A percentile compares a stretch with the other conserved stretches of the same genome.
phyloP scores from a whole-genome alignment of 2,888 invertebrate genomes.

The Idaea straminata region DNA sequence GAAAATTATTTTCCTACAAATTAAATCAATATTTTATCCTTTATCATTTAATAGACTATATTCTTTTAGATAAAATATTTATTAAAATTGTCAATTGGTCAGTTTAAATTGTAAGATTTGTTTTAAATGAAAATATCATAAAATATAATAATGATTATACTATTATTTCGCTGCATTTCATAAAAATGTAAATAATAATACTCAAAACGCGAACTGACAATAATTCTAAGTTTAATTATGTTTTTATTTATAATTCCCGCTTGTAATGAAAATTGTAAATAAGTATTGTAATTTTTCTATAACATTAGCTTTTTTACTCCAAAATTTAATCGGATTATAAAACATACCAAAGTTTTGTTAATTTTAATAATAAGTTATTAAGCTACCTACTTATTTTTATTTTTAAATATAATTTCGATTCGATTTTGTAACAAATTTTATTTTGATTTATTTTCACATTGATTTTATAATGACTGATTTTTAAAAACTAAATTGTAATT shows the following conservation, averaged over 20 bases:
- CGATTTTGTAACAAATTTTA: conserved; percentile 56
- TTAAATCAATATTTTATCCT: not conserved
- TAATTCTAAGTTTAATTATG: conserved; percentile 69
- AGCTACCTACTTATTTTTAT: conserved; percentile 62
- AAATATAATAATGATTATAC: conserved; percentile 16
- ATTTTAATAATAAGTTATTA: conserved; percentile 73
- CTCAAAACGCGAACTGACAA: conserved; percentile 79
- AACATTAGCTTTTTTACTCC: conserved; percentile 69
- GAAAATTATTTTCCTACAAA: not conserved
- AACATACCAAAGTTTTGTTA: conserved; percentile 79
- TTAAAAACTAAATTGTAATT: conserved; percentile 20
- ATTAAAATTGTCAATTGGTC: conserved; percentile 19
- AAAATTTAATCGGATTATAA: conserved; percentile 76
- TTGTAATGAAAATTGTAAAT: conserved; percentile 58
- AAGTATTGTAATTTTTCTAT: conserved; percentile 66
- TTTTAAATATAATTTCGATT: conserved; percentile 48
- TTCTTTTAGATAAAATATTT: not conserved
- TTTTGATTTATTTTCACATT: conserved; percentile 29
- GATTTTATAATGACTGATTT: conserved; percentile 34
- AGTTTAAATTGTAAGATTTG: conserved; percentile 18
- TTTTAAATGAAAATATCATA: conserved; percentile 15
- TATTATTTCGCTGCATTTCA: conserved; percentile 48
- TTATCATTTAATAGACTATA: not conserved
- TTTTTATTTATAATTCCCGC: conserved; percentile 58
- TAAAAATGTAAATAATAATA: conserved; percentile 68